Conservation (phyloP, 2,113 vertebrate genomes). For the Opisthocomus hoazin region DNA sequence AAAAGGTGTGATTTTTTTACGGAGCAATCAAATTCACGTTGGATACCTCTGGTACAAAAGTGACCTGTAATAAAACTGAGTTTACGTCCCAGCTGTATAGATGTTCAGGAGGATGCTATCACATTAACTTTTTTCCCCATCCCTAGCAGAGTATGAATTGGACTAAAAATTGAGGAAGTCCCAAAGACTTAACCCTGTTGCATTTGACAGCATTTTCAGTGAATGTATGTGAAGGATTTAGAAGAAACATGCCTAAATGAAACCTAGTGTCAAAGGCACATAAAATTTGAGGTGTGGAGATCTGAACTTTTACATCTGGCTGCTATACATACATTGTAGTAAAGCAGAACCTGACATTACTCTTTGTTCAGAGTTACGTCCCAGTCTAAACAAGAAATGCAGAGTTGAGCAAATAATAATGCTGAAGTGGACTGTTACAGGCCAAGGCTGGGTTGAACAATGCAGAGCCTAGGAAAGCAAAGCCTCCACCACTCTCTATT, state of each 20-base stretch:
- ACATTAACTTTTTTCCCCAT: background rate
- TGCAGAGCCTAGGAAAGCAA: background rate
- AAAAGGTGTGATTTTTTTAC: background rate
- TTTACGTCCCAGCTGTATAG: background rate
- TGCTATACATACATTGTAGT: background rate
- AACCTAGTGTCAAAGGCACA: background rate
- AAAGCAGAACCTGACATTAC: background rate
- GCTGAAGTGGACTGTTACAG: background rate
- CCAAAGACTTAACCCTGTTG: background rate
- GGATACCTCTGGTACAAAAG: background rate
- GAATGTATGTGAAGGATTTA: background rate
- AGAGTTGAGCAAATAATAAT: background rate
- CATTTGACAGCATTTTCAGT: background rate
- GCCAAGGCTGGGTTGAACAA: background rate
- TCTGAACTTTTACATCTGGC: background rate
- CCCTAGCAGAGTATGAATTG: background rate
- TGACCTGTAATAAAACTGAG: background rate
- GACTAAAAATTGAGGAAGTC: background rate
- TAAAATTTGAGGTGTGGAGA: background rate
- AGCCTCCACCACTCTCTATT: background rate
- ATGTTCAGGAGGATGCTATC: background rate
- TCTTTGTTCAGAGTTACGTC: background rate
- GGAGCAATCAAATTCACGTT: background rate
- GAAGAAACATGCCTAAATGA: background rate
- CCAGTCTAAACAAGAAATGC: accelerated